These are phyloP conservation scores for Pantherophis guttatus DNA, from an alignment of 2,113 vertebrate genomes.

Conservation along the genomic window DNA sequence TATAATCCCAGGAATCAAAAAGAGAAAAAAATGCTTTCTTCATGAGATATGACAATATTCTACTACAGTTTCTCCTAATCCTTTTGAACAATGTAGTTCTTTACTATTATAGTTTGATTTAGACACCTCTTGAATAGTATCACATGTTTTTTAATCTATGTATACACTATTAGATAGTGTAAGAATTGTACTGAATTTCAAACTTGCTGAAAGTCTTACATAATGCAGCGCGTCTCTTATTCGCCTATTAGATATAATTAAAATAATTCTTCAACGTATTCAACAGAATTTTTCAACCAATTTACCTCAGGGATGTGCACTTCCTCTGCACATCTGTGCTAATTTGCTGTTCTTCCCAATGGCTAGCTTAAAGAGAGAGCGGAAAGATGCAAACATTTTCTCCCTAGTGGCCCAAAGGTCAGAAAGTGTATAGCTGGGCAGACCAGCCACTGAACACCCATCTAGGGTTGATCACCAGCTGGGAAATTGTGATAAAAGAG, in stretches of 20 bases:
- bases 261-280: constrained; percentile 4
- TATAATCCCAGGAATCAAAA: not conserved
- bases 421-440: constrained; percentile 2
- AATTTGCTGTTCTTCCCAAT: constrained; percentile 6
- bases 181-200: not conserved
- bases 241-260: not conserved
- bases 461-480: constrained; percentile 8
- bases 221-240: not conserved
- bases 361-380: not conserved
- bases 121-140: not conserved
- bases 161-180: not conserved
- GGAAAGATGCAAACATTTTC: constrained; percentile 8
- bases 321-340: not conserved
- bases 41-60: not conserved
- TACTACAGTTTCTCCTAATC: not conserved
- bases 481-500: constrained; percentile 5
- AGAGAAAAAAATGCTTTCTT: not conserved
- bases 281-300: not conserved
- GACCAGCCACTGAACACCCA: constrained; percentile 4
- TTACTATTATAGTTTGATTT: not conserved
- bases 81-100: not conserved
- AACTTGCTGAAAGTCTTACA: not conserved
- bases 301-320: not conserved
- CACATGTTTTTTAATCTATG: not conserved
- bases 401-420: not conserved